Evolutionary conservation across 2,113 vertebrate species (phyloP).

Genomic region (Tachuris rubrigastra): DNA sequence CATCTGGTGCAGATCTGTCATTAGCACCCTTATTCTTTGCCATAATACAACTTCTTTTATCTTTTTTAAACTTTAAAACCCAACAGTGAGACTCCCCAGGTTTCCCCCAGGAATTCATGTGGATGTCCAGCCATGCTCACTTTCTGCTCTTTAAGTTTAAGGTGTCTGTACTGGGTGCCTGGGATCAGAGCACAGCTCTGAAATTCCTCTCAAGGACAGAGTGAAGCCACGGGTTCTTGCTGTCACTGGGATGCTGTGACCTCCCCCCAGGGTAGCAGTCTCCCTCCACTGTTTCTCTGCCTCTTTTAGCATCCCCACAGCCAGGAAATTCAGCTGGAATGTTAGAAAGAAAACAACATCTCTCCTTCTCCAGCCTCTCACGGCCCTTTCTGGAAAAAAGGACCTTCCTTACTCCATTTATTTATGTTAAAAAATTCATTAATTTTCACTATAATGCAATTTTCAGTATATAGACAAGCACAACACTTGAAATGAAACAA

Average conservation of each 20-base stretch:
- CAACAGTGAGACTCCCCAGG: rapidly evolving
- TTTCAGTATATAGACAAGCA: background rate
- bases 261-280: background rate
- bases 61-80: background rate
- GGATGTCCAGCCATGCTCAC: too few species aligned
- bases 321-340: background rate
- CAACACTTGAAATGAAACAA: background rate
- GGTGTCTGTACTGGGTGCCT: background rate
- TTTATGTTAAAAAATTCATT: background rate
- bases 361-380: background rate
- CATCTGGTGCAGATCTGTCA: background rate
- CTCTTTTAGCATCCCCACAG: background rate
- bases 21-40: background rate
- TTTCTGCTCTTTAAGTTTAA: background rate
- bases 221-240: background rate
- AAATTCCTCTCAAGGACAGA: rapidly evolving
- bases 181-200: background rate
- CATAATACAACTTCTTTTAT: rapidly evolving
- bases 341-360: background rate
- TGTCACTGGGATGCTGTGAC: background rate
- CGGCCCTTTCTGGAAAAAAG: background rate
- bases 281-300: background rate
- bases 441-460: background rate
- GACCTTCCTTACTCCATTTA: background rate
- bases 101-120: background rate